A percentile compares a stretch with the other conserved stretches of the same genome.
Evolutionary conservation across 1,140 invertebrate species (phyloP).

Genomic region (Dreissena rostriformis): DNA sequence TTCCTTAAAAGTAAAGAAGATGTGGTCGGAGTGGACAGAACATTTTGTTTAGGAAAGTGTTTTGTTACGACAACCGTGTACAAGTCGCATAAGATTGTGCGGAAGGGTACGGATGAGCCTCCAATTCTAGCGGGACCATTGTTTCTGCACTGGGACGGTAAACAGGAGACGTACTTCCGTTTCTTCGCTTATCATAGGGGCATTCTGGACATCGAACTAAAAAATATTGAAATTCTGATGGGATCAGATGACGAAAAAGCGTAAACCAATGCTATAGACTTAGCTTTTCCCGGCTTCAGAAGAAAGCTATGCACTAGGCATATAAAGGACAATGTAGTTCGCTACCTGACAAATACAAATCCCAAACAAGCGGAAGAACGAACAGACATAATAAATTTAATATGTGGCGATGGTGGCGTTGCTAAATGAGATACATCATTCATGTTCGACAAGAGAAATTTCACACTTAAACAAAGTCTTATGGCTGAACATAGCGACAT

Average conservation of each 20-base stretch:
- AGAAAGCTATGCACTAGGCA: slow-evolving; percentile 50
- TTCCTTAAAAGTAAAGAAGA: neutral
- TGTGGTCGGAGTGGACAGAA: slow-evolving; percentile 8
- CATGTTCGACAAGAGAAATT: slow-evolving; percentile 15
- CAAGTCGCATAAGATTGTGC: slow-evolving; percentile 15
- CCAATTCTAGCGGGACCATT: slow-evolving; percentile 45
- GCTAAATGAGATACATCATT: neutral
- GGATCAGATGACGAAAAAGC: too few relatives aligned
- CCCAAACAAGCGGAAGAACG: slow-evolving; percentile 1
- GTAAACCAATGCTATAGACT: too few relatives aligned
- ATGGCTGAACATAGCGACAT: slow-evolving; percentile 2
- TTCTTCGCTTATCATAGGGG: slow-evolving; percentile 32
- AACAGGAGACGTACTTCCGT: slow-evolving; percentile 15
- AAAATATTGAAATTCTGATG: too few relatives aligned
- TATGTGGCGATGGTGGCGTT: slow-evolving; percentile 15
- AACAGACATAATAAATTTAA: neutral
- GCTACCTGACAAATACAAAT: slow-evolving; percentile 39
- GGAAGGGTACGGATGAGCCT: slow-evolving; percentile 35
- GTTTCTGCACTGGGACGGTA: slow-evolving; percentile 51
- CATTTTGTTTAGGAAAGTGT: slow-evolving; percentile 39
- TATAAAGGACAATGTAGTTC: slow-evolving; percentile 52
- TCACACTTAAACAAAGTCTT: too few relatives aligned
- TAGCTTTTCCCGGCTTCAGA: neutral
- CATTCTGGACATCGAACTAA: too few relatives aligned
- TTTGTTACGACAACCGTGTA: slow-evolving; percentile 43